Evolutionary conservation across 1,140 invertebrate species (phyloP).

Genomic region (Lordiphosa collinella): DNA sequence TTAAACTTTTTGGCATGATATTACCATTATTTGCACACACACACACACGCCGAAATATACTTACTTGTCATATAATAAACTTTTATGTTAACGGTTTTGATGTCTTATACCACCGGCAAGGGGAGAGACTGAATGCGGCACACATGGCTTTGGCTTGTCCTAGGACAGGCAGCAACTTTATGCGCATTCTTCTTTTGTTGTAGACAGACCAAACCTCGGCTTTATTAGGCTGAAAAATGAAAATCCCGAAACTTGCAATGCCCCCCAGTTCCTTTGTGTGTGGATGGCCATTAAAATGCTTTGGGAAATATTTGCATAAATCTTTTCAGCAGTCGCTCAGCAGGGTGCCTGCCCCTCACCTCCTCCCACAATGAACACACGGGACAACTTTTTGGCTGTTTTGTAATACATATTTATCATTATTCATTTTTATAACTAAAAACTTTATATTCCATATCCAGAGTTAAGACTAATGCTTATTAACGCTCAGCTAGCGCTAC

Average conservation of each 20-base stretch:
- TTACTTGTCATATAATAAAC: constrained; percentile 76
- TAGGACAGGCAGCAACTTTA: constrained; percentile 8
- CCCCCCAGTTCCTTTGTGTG: constrained; percentile 32
- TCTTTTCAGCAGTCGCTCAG: constrained; percentile 44
- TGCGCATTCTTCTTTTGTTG: constrained; percentile 18
- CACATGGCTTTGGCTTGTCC: constrained; percentile 55
- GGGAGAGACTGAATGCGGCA: constrained; percentile 20
- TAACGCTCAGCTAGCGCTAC: constrained; percentile 55
- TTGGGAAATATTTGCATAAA: constrained; percentile 73
- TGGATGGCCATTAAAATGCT: constrained; percentile 59
- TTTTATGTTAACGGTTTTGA: constrained; percentile 72
- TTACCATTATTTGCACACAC: constrained; percentile 54
- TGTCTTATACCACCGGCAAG: constrained; percentile 51
- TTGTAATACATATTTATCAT: constrained; percentile 57
- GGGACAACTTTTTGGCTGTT: constrained; percentile 9
- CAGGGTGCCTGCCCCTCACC: constrained; percentile 25
- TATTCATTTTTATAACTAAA: constrained; percentile 60
- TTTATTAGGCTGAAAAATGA: constrained; percentile 77
- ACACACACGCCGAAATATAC: constrained; percentile 33
- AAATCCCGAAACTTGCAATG: constrained; percentile 51
- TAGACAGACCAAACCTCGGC: constrained; percentile 21
- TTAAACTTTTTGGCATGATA: constrained; percentile 75
- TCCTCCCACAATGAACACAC: neutral
- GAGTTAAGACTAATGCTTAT: constrained; percentile 50
- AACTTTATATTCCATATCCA: constrained; percentile 59